Conservation (phyloP, 2,888 invertebrate genomes). For the Allolobophora icterica region DNA sequence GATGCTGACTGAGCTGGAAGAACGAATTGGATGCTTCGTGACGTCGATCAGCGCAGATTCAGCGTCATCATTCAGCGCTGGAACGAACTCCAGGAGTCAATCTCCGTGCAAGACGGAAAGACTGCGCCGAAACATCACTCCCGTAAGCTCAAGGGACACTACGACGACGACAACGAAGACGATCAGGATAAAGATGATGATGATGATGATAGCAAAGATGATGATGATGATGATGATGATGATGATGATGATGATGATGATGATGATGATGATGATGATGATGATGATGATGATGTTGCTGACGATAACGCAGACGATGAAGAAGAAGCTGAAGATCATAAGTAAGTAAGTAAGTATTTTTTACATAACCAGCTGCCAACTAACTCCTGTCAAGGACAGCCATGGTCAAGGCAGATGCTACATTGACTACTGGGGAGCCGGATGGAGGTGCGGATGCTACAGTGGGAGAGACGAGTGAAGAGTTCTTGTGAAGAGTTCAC, state of each 20-base stretch:
- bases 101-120: neutral
- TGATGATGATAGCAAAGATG: too few species aligned
- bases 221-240: too few species aligned
- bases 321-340: too few species aligned
- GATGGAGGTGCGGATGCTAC: neutral
- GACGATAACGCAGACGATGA: neutral
- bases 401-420: neutral
- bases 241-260: too few species aligned
- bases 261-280: too few species aligned
- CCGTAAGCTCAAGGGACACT: neutral
- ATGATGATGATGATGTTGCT: too few species aligned
- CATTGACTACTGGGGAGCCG: neutral
- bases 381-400: neutral
- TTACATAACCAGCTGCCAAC: too few species aligned
- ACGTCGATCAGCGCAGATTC: neutral
- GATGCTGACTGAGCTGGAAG: conserved; percentile 1
- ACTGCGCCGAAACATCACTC: neutral
- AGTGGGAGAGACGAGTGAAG: neutral
- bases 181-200: too few species aligned
- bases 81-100: neutral
- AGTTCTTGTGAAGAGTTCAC: too few species aligned
- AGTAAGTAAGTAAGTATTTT: too few species aligned
- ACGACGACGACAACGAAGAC: neutral
- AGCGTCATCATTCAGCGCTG: neutral
- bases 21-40: neutral